These are phyloP conservation scores for Deilephila porcellus DNA, from an alignment of 2,888 invertebrate species.

Conservation along the genomic window DNA sequence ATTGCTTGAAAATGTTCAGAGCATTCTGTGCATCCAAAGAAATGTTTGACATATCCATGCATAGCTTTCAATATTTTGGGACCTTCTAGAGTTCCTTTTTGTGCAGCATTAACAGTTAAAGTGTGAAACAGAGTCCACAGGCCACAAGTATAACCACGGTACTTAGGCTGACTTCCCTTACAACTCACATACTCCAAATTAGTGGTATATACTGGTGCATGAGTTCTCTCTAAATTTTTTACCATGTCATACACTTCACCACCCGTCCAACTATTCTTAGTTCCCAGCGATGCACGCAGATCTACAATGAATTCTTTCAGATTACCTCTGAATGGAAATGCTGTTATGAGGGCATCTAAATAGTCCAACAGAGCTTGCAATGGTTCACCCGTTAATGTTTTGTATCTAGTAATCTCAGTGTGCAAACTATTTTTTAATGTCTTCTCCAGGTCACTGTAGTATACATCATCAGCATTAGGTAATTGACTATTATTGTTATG, in stretches of 20 bases:
- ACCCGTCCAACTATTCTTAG: conserved; percentile 83
- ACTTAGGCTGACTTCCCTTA: conserved; percentile 89
- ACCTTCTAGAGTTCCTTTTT: conserved; percentile 81
- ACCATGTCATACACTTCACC: conserved; percentile 85
- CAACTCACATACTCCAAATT: conserved; percentile 90
- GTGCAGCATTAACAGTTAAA: conserved; percentile 91
- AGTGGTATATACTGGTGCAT: conserved; percentile 83
- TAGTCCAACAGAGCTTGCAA: conserved; percentile 90
- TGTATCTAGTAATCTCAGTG: conserved; percentile 91
- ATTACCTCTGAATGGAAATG: conserved; percentile 91
- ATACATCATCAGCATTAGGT: conserved; percentile 85
- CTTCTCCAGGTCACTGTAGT: conserved; percentile 94
- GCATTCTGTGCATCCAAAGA: conserved; percentile 97
- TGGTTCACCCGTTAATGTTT: conserved; percentile 88
- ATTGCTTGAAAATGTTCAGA: conserved; percentile 94
- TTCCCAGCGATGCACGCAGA: conserved; percentile 81
- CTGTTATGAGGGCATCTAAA: conserved; percentile 88
- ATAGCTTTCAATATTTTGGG: conserved; percentile 91
- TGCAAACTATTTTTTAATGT: conserved; percentile 92
- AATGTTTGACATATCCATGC: conserved; percentile 94
- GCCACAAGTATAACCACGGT: conserved; percentile 96
- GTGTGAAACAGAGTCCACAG: conserved; percentile 98
- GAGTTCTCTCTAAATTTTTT: conserved; percentile 77
- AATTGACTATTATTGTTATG: conserved; percentile 47
- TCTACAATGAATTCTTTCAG: conserved; percentile 87